Percentiles rank a stretch among this genome's conserved stretches.
These are phyloP conservation scores for Coleophora deauratella DNA, from an alignment of 2,888 invertebrate species.

Conservation along the genomic window DNA sequence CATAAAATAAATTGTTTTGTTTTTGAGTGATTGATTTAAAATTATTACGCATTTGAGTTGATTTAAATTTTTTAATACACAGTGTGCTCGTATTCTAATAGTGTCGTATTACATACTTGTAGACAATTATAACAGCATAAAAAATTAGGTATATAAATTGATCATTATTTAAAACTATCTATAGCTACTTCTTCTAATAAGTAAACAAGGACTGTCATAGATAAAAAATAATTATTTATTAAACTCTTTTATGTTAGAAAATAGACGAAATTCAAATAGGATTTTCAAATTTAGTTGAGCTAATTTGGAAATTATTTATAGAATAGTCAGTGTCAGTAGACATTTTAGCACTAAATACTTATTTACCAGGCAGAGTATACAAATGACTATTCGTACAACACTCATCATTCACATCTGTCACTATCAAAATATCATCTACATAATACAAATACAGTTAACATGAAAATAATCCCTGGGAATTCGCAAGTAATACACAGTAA, in stretches of 20 bases:
- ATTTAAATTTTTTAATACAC: constrained; percentile 46
- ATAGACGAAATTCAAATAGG: too few species aligned
- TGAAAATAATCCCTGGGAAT: neutral
- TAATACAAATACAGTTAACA: neutral
- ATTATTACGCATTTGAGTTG: constrained; percentile 40
- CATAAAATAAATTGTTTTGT: constrained; percentile 41
- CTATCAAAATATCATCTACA: constrained; percentile 5
- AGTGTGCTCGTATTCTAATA: constrained; percentile 66
- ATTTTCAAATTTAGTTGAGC: too few species aligned
- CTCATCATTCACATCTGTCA: constrained; percentile 5
- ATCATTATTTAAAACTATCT: too few species aligned
- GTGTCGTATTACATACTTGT: constrained; percentile 64
- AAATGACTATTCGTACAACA: neutral
- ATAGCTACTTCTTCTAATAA: too few species aligned
- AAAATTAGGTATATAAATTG: constrained; percentile 19
- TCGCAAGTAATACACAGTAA: neutral
- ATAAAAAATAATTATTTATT: too few species aligned
- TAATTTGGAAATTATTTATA: neutral
- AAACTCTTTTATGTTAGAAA: too few species aligned
- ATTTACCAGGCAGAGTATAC: neutral
- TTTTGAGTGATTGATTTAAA: constrained; percentile 53
- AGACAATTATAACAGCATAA: constrained; percentile 55
- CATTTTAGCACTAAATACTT: too few species aligned
- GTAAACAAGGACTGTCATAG: too few species aligned
- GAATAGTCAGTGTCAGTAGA: neutral